phyloP scores from a whole-genome alignment of 2,797 vertebrate species.

The Carapus acus region DNA sequence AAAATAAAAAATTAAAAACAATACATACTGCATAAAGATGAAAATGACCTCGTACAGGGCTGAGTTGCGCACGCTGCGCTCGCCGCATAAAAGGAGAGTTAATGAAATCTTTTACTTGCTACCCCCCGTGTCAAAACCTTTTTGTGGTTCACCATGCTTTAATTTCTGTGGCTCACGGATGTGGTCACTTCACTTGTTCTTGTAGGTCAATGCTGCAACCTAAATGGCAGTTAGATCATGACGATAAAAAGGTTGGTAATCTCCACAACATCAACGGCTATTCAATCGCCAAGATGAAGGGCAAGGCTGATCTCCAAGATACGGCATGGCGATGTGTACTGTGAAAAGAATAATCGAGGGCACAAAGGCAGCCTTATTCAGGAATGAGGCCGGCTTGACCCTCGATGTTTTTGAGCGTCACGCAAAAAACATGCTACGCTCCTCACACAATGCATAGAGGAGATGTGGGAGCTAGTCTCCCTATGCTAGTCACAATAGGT shows the following conservation, averaged over 20 bases:
- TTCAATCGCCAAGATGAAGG: slow-evolving; percentile 37
- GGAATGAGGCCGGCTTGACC: slow-evolving; percentile 26
- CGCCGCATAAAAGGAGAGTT: too few species aligned
- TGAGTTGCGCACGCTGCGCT: slow-evolving; percentile 20
- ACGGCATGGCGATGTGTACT: neutral
- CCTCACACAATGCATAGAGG: slow-evolving; percentile 19
- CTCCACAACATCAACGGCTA: slow-evolving; percentile 45
- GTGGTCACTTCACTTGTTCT: slow-evolving; percentile 35
- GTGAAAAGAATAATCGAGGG: slow-evolving; percentile 23
- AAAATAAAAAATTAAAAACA: too few species aligned
- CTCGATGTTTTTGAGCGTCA: slow-evolving; percentile 16
- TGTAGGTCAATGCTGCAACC: slow-evolving; percentile 34
- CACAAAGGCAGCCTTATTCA: slow-evolving; percentile 27
- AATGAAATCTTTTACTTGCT: too few species aligned
- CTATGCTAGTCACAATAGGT: slow-evolving; percentile 25
- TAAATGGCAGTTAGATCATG: slow-evolving; percentile 33
- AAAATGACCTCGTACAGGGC: too few species aligned
- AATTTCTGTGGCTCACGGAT: slow-evolving; percentile 21
- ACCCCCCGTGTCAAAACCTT: too few species aligned
- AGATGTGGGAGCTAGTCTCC: slow-evolving; percentile 24
- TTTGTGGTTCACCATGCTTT: too few species aligned
- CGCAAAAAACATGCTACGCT: slow-evolving; percentile 20
- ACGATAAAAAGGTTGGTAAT: slow-evolving; percentile 43
- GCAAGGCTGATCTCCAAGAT: slow-evolving; percentile 22
- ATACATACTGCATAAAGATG: too few species aligned